Conservation (phyloP, 2,113 vertebrate species). For the Heterochromis multidens region DNA sequence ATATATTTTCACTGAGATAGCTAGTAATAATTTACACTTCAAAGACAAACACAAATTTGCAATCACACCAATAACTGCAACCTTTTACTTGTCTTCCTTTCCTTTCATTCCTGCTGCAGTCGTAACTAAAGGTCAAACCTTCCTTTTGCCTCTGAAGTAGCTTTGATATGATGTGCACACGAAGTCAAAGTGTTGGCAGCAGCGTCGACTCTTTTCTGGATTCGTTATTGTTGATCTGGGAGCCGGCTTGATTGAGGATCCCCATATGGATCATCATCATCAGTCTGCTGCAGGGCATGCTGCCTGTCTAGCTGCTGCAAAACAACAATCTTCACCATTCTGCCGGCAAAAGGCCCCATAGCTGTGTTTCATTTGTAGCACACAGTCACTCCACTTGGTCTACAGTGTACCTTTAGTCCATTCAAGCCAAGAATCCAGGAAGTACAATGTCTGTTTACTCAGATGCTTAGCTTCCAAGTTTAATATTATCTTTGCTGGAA, state of each 20-base stretch:
- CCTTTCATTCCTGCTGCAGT: neutral
- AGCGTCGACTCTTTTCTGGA: constrained; percentile 51
- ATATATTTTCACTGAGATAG: neutral
- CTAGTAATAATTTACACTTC: neutral
- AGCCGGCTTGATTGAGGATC: constrained; percentile 45
- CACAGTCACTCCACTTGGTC: constrained; percentile 35
- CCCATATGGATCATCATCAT: constrained; percentile 54
- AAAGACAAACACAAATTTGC: constrained; percentile 2
- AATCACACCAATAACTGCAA: neutral
- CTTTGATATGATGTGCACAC: constrained; percentile 43
- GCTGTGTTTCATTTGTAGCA: constrained; percentile 38
- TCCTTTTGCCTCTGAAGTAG: constrained; percentile 17
- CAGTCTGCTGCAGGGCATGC: constrained; percentile 27
- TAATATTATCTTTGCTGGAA: constrained; percentile 27
- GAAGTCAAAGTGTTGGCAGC: constrained; percentile 35
- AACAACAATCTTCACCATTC: constrained; percentile 6
- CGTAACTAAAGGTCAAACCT: constrained; percentile 53
- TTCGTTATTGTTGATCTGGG: constrained; percentile 44
- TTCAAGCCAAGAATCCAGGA: constrained; percentile 36
- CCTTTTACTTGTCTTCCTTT: neutral
- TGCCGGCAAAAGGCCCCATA: constrained; percentile 16
- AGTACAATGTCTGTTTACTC: constrained; percentile 41
- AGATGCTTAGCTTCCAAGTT: constrained; percentile 39
- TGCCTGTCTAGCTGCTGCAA: constrained; percentile 32
- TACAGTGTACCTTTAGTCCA: constrained; percentile 39